Percentiles rank a stretch among this genome's conserved stretches.
phyloP scores from a whole-genome alignment of 53 echinoderm and acorn worm species.

The Paelopatides confundens region DNA sequence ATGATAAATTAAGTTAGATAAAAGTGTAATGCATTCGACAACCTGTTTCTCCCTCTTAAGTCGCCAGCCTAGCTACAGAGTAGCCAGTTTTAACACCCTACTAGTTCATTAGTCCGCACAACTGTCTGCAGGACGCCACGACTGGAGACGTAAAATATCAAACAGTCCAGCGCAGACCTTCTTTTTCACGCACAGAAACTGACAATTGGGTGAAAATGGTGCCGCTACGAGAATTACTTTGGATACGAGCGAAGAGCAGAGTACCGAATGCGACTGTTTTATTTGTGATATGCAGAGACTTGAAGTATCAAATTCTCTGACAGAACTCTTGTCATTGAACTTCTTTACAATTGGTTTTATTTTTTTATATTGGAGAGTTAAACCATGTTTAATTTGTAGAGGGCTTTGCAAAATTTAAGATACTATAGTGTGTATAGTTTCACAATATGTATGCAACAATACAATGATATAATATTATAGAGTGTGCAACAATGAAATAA shows the following conservation, averaged over 20 bases:
- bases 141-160: conserved; percentile 21
- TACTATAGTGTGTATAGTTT: too few relatives aligned
- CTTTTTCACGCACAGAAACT: conserved; percentile 11
- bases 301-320: neutral
- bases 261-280: neutral
- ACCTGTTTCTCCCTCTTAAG: conserved; percentile 37
- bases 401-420: too few relatives aligned
- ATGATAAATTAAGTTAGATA: conserved; percentile 24
- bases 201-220: conserved; percentile 33
- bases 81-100: conserved; percentile 37
- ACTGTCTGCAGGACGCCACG: conserved; percentile 2
- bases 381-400: too few relatives aligned
- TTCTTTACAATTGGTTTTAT: neutral
- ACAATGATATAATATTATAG: too few relatives aligned
- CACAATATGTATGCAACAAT: too few relatives aligned
- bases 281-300: neutral
- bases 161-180: conserved; percentile 1
- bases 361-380: neutral
- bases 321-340: neutral
- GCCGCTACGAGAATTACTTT: conserved; percentile 4
- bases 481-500: too few relatives aligned
- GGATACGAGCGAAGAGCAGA: neutral
- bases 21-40: conserved; percentile 5
- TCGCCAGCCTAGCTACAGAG: conserved; percentile 26
- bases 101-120: conserved; percentile 2